These are phyloP conservation scores for Mastomys natalensis DNA, from an alignment of 2,113 vertebrate species.

Conservation along the genomic window DNA sequence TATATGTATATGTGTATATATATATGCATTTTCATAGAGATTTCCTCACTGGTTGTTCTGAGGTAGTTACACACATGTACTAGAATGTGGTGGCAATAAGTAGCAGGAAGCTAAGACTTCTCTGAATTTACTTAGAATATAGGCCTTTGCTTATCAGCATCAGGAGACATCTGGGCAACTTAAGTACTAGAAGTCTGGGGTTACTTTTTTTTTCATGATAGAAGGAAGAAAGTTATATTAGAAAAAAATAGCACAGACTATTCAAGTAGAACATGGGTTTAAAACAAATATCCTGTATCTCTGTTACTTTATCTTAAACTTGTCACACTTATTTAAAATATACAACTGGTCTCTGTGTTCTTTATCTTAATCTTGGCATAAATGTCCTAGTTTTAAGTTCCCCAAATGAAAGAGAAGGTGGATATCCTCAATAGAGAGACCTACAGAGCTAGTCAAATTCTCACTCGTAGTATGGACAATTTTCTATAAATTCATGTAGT, in stretches of 20 bases:
- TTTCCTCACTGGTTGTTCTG: neutral
- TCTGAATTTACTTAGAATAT: neutral
- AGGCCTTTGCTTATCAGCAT: neutral
- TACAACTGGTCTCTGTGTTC: neutral
- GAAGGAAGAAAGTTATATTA: neutral
- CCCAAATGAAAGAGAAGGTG: neutral
- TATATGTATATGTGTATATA: too few relatives aligned
- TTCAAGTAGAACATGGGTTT: neutral
- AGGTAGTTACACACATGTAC: neutral
- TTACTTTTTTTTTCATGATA: neutral
- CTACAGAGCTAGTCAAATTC: fast-evolving
- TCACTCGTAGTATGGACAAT: neutral
- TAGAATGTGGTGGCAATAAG: neutral
- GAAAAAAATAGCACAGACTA: neutral
- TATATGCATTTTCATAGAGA: neutral
- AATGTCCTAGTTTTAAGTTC: neutral
- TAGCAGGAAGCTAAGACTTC: neutral
- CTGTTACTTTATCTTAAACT: neutral
- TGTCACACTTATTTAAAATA: neutral
- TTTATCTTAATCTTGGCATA: neutral
- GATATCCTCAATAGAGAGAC: neutral
- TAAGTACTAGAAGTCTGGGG: neutral
- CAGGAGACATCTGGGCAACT: neutral
- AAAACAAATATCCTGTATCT: neutral
- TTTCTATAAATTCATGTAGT: neutral